Evolutionary conservation across 2,113 vertebrate genomes (phyloP).

Genomic region (Athene noctua): DNA sequence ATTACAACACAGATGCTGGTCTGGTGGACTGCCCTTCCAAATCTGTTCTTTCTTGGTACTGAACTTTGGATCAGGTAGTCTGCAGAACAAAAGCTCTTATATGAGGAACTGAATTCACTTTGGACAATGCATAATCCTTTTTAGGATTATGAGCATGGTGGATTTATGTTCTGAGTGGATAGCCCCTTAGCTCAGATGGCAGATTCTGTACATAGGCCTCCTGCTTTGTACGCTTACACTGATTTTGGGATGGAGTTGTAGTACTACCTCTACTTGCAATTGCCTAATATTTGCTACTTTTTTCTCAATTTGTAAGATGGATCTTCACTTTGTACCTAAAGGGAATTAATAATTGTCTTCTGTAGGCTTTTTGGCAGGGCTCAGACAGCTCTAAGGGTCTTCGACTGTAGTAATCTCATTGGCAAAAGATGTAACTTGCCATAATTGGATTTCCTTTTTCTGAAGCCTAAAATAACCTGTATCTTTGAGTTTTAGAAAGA

Average conservation of each 20-base stretch:
- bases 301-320: background rate
- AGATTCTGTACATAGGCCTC: background rate
- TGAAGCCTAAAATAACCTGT: background rate
- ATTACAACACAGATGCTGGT: background rate
- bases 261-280: background rate
- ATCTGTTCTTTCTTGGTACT: background rate
- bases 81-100: background rate
- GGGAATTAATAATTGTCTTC: background rate
- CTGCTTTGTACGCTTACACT: background rate
- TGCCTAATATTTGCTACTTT: background rate
- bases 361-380: background rate
- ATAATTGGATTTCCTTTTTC: background rate
- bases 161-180: background rate
- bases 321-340: background rate
- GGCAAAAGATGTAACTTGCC: background rate
- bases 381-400: background rate
- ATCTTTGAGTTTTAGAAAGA: background rate
- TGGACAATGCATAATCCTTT: background rate
- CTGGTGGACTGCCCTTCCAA: background rate
- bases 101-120: background rate
- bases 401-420: constrained; percentile 1
- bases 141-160: background rate
- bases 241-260: background rate
- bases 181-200: background rate
- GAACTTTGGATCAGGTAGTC: background rate